Conservation (phyloP, 2,797 vertebrate genomes). For the Diceros bicornis region DNA sequence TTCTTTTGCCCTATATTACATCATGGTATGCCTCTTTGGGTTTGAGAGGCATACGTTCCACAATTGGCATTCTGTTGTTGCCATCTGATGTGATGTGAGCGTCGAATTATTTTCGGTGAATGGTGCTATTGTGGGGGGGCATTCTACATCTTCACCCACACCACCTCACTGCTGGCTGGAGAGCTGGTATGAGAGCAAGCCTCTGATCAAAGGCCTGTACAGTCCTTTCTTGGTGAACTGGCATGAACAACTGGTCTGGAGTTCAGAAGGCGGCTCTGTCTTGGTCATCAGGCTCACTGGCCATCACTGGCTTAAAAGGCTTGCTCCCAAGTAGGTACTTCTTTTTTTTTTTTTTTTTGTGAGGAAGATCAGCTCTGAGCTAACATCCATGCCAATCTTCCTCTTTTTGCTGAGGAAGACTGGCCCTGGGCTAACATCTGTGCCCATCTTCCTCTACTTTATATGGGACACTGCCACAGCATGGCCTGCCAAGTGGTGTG, state of each 20-base stretch:
- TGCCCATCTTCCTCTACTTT: too few relatives aligned
- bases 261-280: background rate
- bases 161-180: background rate
- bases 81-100: conserved; percentile 1
- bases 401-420: too few relatives aligned
- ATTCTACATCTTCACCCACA: background rate
- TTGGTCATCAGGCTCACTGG: background rate
- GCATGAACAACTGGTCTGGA: background rate
- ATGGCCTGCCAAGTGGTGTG: too few relatives aligned
- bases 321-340: background rate
- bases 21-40: background rate
- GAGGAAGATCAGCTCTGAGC: too few relatives aligned
- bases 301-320: background rate
- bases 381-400: too few relatives aligned
- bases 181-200: background rate
- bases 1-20: background rate
- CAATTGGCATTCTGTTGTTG: background rate
- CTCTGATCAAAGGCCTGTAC: background rate
- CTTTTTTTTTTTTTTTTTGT: too few relatives aligned
- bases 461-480: too few relatives aligned
- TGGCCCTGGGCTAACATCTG: too few relatives aligned
- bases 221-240: background rate
- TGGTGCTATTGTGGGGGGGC: background rate
- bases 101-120: conserved; percentile 62
- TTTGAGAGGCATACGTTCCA: conserved; percentile 41